Conservation (phyloP, 2,888 invertebrate species). For the Marasmarcha lunaedactyla region DNA sequence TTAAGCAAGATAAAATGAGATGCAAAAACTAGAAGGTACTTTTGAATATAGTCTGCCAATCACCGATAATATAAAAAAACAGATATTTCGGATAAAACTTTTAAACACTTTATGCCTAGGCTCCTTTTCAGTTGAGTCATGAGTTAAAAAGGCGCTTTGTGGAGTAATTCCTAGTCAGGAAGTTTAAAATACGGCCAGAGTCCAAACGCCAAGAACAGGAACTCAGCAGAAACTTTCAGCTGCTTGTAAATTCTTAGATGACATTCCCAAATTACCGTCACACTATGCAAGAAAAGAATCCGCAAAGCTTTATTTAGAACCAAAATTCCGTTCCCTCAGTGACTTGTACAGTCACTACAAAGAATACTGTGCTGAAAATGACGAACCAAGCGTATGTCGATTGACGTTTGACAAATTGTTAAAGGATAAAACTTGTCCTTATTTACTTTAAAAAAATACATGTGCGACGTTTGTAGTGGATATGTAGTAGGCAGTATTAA, state of each 20-base stretch:
- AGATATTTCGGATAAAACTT: constrained; percentile 16
- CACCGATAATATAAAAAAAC: constrained; percentile 7
- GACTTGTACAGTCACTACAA: too few relatives aligned
- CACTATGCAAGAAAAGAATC: constrained; percentile 15
- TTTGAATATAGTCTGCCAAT: background rate
- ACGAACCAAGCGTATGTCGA: constrained; percentile 13
- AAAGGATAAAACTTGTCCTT: constrained; percentile 18
- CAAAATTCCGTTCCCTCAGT: constrained; percentile 12
- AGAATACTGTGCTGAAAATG: constrained; percentile 14
- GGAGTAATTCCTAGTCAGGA: constrained; percentile 10
- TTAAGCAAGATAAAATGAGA: constrained; percentile 10
- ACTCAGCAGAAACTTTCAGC: too few relatives aligned
- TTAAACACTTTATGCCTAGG: constrained; percentile 15
- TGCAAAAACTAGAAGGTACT: constrained; percentile 12
- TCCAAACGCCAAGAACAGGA: too few relatives aligned
- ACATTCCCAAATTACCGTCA: constrained; percentile 20
- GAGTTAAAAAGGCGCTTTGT: constrained; percentile 13
- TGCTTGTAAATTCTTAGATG: too few relatives aligned
- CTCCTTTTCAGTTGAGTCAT: constrained; percentile 13
- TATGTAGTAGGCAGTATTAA: constrained; percentile 14
- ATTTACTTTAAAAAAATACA: constrained; percentile 19
- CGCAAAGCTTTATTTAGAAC: constrained; percentile 16
- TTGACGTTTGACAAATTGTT: constrained; percentile 19
- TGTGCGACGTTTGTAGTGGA: constrained; percentile 16
- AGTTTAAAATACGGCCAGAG: too few relatives aligned